These are phyloP conservation scores for Auanema freiburgensis DNA, from an alignment of 2,888 invertebrate species.

Conservation along the genomic window DNA sequence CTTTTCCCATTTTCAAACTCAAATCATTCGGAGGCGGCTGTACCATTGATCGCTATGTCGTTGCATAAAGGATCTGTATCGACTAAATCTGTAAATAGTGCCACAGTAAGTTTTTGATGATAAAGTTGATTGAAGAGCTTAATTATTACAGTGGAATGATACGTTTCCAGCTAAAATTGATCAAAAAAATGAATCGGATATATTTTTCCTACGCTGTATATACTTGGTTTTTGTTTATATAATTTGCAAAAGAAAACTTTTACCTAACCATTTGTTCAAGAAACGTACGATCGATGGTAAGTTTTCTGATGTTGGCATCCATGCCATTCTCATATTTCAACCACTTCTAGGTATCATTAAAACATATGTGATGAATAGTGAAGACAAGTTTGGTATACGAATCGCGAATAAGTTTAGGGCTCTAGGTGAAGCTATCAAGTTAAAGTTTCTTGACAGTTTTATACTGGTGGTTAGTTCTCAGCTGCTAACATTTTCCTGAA, in stretches of 20 bases:
- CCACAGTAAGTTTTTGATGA: no score
- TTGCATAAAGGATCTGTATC: no score
- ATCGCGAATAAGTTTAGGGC: slow-evolving; percentile 7
- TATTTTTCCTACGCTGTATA: slow-evolving; percentile 21
- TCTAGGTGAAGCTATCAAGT: slow-evolving; percentile 14
- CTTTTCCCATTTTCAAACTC: no score
- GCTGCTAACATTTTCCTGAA: no score
- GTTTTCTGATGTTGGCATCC: no score
- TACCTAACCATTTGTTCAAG: slow-evolving; percentile 13
- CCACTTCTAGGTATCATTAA: slow-evolving; percentile 17
- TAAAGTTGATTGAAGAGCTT: no score
- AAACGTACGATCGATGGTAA: slow-evolving; percentile 19
- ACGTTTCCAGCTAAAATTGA: slow-evolving; percentile 24
- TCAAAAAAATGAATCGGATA: slow-evolving; percentile 11
- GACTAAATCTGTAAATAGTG: no score
- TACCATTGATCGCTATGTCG: no score
- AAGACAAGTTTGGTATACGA: background rate
- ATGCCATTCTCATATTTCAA: no score
- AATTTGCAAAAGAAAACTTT: slow-evolving; percentile 13
- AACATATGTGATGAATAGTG: slow-evolving; percentile 1
- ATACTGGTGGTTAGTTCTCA: slow-evolving; percentile 16
- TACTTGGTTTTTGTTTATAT: slow-evolving; percentile 18
- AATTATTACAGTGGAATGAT: slow-evolving; percentile 9
- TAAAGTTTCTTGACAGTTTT: slow-evolving; percentile 16
- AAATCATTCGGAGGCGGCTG: no score